A percentile compares a stretch with the other conserved stretches of the same genome.
Evolutionary conservation across 1,140 invertebrate species (phyloP).

Genomic region (Hyles vespertilio): DNA sequence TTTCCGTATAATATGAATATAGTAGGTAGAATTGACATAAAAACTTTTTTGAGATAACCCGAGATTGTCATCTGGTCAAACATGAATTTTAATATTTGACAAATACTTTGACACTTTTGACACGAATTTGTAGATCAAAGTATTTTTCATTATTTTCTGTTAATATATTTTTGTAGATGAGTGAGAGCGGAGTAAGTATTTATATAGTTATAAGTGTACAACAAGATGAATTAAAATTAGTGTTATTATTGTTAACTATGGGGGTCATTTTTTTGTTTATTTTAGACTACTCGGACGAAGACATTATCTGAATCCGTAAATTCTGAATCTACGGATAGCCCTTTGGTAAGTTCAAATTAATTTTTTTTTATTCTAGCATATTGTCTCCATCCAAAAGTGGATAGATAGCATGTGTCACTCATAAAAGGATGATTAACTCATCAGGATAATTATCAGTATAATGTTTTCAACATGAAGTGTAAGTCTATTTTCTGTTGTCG

Average conservation of each 20-base stretch:
- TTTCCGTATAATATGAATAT: not conserved
- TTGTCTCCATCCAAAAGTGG: too few species aligned
- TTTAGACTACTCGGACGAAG: slow-evolving; percentile 46
- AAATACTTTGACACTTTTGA: slow-evolving; percentile 10
- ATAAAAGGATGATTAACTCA: too few species aligned
- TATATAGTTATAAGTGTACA: not conserved
- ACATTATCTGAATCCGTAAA: slow-evolving; percentile 29
- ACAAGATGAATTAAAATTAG: not conserved
- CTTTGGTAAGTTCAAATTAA: slow-evolving; percentile 33
- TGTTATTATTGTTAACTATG: not conserved
- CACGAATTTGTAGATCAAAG: slow-evolving; percentile 8
- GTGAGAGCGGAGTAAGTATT: slow-evolving; percentile 40
- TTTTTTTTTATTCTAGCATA: not conserved
- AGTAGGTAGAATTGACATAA: not conserved
- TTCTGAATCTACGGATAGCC: slow-evolving; percentile 40
- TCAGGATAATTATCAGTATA: too few species aligned
- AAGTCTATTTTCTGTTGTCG: too few species aligned
- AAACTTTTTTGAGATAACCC: not conserved
- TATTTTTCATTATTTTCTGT: slow-evolving; percentile 15
- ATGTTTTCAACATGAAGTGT: too few species aligned
- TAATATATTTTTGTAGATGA: slow-evolving; percentile 29
- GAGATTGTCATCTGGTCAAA: too few species aligned
- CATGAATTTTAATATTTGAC: too few species aligned
- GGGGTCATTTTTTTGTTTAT: slow-evolving; percentile 5
- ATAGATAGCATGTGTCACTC: too few species aligned